A percentile compares a stretch with the other conserved stretches of the same genome.
These are phyloP conservation scores for Tor tambroides DNA, from an alignment of 2,113 vertebrate species.

Conservation along the genomic window DNA sequence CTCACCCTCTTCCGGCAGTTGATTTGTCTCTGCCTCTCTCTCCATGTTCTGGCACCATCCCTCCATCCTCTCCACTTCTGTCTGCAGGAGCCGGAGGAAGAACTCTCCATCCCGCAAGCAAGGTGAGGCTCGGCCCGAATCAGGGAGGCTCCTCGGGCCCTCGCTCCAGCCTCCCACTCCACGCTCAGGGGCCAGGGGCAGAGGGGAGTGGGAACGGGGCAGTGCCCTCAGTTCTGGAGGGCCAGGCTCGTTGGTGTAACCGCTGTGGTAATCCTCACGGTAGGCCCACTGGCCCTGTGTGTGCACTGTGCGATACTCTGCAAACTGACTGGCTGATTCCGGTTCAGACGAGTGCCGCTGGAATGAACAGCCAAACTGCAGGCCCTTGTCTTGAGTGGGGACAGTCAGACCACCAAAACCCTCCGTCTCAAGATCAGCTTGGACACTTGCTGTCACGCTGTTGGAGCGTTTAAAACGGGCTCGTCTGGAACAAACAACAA, in stretches of 20 bases:
- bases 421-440: conserved; percentile 96
- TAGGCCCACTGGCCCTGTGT: conserved; percentile 98
- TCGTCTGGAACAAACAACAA: conserved; percentile 74
- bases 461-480: conserved; percentile 98
- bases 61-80: conserved; percentile 97
- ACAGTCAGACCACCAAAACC: conserved; percentile 83
- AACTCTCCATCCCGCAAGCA: conserved; percentile 94
- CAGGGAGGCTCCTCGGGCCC: conserved; percentile 93
- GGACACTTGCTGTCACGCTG: conserved; percentile 95
- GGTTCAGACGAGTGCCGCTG: conserved; percentile 95
- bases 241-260: conserved; percentile 77
- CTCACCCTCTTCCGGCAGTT: conserved; percentile 95
- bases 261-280: conserved; percentile 91
- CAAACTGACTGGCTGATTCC: conserved; percentile 86
- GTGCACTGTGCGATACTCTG: conserved; percentile 95
- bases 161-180: conserved; percentile 80
- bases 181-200: conserved; percentile 77
- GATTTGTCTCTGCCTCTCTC: conserved; percentile 92
- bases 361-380: conserved; percentile 96
- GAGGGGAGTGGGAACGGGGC: conserved; percentile 74
- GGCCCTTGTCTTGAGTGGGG: conserved; percentile 93
- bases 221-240: conserved; percentile 75
- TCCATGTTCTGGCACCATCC: conserved; percentile 99
- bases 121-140: conserved; percentile 93
- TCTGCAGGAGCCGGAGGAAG: conserved; percentile 94